Evolutionary conservation across 2,888 invertebrate genomes (phyloP).

Genomic region (Euzetes globulus): DNA sequence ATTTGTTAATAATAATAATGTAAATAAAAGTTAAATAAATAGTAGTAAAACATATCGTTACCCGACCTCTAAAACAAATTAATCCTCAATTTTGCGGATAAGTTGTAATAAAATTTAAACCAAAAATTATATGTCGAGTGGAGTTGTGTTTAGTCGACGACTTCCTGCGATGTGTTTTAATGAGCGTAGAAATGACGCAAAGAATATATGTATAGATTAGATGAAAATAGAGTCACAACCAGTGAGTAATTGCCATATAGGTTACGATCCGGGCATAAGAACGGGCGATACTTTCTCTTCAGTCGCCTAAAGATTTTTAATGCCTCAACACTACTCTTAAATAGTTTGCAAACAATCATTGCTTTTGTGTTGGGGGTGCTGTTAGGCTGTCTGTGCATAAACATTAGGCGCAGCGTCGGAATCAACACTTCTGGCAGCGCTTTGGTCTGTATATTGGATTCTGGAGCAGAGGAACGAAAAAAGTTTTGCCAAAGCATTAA

Average conservation of each 20-base stretch:
- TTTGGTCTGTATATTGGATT: background rate
- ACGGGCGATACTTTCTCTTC: background rate
- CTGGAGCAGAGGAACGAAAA: background rate
- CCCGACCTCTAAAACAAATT: background rate
- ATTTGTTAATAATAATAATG: background rate
- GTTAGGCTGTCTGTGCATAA: background rate
- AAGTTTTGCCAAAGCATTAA: background rate
- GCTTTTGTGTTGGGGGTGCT: background rate
- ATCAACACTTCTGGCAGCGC: background rate
- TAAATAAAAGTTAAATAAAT: background rate
- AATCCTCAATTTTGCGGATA: no score
- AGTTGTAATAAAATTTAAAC: no score
- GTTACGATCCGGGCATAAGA: background rate
- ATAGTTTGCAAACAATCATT: conserved; percentile 5
- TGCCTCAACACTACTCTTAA: conserved; percentile 3
- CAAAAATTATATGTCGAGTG: no score
- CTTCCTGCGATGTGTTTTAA: background rate
- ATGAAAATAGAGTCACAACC: background rate
- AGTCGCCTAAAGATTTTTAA: background rate
- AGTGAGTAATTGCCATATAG: background rate
- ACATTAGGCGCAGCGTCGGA: conserved; percentile 1
- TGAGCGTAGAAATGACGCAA: no score
- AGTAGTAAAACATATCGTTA: background rate
- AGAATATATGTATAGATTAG: background rate
- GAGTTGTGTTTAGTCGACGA: background rate